Base-by-base conservation (phyloP, 2,113 vertebrate genomes). In the Eretmochelys imbricata region DNA sequence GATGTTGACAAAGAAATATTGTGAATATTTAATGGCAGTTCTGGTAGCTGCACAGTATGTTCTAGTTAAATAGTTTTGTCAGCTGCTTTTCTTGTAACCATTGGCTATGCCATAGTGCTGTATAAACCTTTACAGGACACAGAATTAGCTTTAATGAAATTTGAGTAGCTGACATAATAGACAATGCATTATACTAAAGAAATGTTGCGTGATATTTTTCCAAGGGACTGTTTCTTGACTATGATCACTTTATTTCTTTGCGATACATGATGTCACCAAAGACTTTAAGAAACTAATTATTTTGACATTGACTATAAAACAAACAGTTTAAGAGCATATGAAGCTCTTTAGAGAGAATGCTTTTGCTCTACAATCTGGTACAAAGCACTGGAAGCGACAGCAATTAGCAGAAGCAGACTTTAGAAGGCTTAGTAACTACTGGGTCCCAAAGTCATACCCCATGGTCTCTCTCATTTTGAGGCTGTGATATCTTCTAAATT, bases 31-130 rank as follows among this genome's bases (percentile, higher is more conserved):
- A 96, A 96, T 94, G 95, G 92, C 93, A 93, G 95, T 97, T 97
- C 88, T 92, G 92, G 91, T 90, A 97, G 91, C 88, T 97, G 94
- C 94, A 95, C 95, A 86, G 35, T 22, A 69, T 85, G 85, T 93
- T 93, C 87, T 76, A 82, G 88, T 95, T 97, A 97, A 97, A 89
- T 78, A 89, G 59, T 95, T 96, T 96, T 97, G 95, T 96, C 96
- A 97, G 96, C 86, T 97, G 96, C 94, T 96, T 92, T 96, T 96
- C 96, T 91, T 96, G 84, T 94, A 89, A 97, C 92, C 95, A 96
- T 89, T 93, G 97, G 85, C 91, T 85, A 89, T 97, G 94, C 89
- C 82, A 92, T 13, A 80, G 81, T 59, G 94, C 89, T 94, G 48
- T 90, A 92, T 81, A 96, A 96, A 94, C 88, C 95, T 95, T 95